Base-by-base conservation (phyloP, 2,113 vertebrate genomes). In the Lepidiolamprologus cunningtoni region DNA sequence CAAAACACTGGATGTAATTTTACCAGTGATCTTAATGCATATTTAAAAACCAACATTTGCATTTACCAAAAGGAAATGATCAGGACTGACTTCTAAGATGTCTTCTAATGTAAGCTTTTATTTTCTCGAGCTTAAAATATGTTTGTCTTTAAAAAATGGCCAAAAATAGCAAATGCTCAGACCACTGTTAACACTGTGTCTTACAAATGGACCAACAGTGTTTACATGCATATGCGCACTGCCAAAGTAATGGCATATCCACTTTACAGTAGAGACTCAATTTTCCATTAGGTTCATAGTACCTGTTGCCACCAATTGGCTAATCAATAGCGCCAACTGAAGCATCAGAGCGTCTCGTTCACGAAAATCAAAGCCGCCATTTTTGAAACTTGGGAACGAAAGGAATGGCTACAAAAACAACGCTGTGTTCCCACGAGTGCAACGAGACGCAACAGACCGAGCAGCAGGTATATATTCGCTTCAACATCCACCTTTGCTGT, bases 401-500 rank as follows among this genome's bases (percentile, higher is more conserved):
- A 16, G 2, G 1, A 28, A 58, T 31, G 8, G 1, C 55, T 31
- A 58, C 55, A 58, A 58, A 28, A 58, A 9, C 55, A 9, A 6
- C 1, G 13, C 23, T 4, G 23, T 58, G 26, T 31, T 61, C 57
- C 26, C 26, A 61, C 5, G 12, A 28, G 54, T 57, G 23, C 54
- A 55, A 1, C 0, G 9, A 19, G 10, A 9, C 4, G n/a, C 53
- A 21, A 55, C 53, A 28, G 14, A 17, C 26, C 0, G 1, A 61
- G 8, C 57, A 61, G 57, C 57, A 31, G 57, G 14, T 61, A 61
- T 61, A 61, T 0, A 31, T 31, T 31, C 0, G 2, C 57, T 6
- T 33, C 5, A 0, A 33, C 14, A 4, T 31, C 14, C 28, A 61
- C 57, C 28, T 61, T 31, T 61, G 14, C 14, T 61, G 57, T 2